Evolutionary conservation across 2,113 vertebrate species (phyloP).

Genomic region (Calidris pugnax): DNA sequence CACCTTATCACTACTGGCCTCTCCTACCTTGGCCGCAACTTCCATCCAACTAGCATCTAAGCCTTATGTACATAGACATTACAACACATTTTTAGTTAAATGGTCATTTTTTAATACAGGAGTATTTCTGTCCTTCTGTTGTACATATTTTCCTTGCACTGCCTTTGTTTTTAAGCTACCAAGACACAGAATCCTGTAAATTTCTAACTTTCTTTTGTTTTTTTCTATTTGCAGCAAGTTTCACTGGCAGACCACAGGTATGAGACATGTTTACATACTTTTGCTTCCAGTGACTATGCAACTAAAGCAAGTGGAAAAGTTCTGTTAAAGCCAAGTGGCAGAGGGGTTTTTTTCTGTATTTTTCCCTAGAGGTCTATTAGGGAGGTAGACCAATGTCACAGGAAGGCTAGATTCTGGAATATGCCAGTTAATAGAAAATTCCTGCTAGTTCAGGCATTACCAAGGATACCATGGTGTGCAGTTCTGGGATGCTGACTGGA

Average conservation of each 20-base stretch:
- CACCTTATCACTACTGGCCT: background rate
- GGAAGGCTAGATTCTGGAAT: background rate
- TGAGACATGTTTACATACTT: background rate
- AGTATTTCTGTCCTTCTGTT: background rate
- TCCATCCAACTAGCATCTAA: background rate
- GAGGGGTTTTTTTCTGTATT: accelerated
- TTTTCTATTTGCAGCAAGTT: constrained; percentile 76
- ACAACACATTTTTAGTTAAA: background rate
- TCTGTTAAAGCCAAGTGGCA: background rate
- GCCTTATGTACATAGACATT: background rate
- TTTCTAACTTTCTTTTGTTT: background rate
- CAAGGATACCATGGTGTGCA: background rate
- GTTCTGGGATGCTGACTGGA: background rate
- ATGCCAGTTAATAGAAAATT: background rate
- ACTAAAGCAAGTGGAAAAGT: background rate
- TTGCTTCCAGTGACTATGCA: no score
- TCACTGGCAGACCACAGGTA: constrained; percentile 80
- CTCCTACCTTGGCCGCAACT: background rate
- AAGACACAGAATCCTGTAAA: background rate
- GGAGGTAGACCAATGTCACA: background rate
- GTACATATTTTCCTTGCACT: background rate
- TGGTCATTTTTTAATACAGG: background rate
- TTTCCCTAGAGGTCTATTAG: background rate
- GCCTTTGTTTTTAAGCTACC: background rate
- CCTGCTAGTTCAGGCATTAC: background rate